These are phyloP conservation scores for Notarius lentiginosus DNA, from an alignment of 2,113 vertebrate genomes.

Conservation along the genomic window DNA sequence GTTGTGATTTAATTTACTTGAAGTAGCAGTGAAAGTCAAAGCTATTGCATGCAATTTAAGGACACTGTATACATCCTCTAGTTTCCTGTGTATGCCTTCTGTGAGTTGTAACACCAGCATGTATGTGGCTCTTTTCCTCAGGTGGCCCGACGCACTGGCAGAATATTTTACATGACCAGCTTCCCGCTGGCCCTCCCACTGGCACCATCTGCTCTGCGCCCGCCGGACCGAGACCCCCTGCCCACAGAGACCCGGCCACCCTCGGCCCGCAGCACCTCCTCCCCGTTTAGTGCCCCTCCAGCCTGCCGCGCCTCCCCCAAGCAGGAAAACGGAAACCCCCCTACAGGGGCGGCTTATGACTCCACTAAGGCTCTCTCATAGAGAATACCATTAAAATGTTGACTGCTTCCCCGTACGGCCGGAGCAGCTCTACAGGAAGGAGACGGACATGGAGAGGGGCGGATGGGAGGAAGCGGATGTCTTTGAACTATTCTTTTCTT, in stretches of 20 bases:
- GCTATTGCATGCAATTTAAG: background rate
- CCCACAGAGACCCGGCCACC: conserved; percentile 71
- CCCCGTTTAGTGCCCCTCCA: conserved; percentile 73
- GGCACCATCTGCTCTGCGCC: conserved; percentile 77
- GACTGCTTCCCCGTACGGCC: conserved; percentile 49
- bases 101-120: conserved; percentile 51
- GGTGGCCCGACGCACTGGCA: conserved; percentile 89
- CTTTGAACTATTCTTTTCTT: conserved; percentile 50
- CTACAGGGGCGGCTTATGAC: conserved; percentile 70
- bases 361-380: conserved; percentile 80
- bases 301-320: conserved; percentile 80
- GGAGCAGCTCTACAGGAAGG: conserved; percentile 50
- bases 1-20: background rate
- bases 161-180: conserved; percentile 92
- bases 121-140: conserved; percentile 59
- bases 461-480: conserved; percentile 28
- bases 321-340: conserved; percentile 81
- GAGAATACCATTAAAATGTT: conserved; percentile 45
- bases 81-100: background rate
- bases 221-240: conserved; percentile 74
- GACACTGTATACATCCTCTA: background rate
- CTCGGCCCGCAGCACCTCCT: conserved; percentile 80
- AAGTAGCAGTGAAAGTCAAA: background rate
- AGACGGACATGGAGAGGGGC: conserved; percentile 33
- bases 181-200: conserved; percentile 89